Evolutionary conservation across 2,888 invertebrate genomes (phyloP), one percentile per base, ranked within the genome.

Genomic region (Xanthorhoe spadicearia): DNA sequence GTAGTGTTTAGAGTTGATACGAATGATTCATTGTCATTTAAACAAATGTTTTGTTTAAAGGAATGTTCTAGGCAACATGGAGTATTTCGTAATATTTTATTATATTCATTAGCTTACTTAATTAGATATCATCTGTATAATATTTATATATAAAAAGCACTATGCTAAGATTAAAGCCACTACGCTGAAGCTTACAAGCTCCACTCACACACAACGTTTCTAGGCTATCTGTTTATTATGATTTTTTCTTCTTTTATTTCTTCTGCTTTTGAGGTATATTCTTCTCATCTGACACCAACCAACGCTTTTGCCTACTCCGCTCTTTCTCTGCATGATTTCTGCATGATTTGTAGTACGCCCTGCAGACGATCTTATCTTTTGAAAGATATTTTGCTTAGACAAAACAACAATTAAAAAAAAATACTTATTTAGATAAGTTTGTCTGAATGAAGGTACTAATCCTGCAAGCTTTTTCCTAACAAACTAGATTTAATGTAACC

Each of bases 31-130:
- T 67, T 65, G 66, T 73, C 67, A 60, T 69, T 56, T 54, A 60
- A 69, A 67, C 60, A 63, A 46, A 48, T 54, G 54, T 71, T 80
- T 82, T 77, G 77, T 83, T 84, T 84, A 71, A 88, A 84, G 86
- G 90, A 90, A 92, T 92, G 90, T 85, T 77, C 79, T 88, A 89
- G 89, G 89, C 81, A 84, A 85, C 83, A 82, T 88, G 83, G 84
- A 85, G 84, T 82, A 84, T 87, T 81, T 79, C 77, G 79, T 81
- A 79, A 83, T 82, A 77, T 83, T 70, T 71, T 63, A 70, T 69
- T 68, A 66, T 72, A 75, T 74, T 66, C 73, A 73, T 71, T 76
- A 73, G 75, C 71, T 63, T 77, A 76, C 76, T 70, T 75, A 76
- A 68, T 74, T 81, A 65, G 69, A 61, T 57, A 60, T 65, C 60